Percentiles rank a stretch among this genome's conserved stretches.
Evolutionary conservation across 2,113 vertebrate species (phyloP).

Genomic region (Nesoenas mayeri): DNA sequence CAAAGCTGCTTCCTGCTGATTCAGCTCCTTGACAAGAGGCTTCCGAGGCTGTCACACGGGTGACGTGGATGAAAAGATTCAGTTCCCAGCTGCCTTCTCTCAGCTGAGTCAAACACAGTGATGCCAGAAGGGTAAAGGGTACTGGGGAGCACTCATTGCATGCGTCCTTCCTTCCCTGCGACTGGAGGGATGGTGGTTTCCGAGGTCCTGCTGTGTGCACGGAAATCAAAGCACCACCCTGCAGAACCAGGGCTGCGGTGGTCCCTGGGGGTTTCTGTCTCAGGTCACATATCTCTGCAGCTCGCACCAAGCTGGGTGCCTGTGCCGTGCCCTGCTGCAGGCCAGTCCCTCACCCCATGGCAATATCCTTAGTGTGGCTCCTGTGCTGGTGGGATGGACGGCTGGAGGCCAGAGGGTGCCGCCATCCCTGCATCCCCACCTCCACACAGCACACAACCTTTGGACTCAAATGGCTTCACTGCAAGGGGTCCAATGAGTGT

Average conservation of each 20-base stretch:
- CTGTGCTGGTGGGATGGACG: neutral
- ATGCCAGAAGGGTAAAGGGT: neutral
- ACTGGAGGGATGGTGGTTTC: rapidly evolving
- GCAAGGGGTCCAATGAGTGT: neutral
- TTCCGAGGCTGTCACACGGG: neutral
- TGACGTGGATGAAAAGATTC: rapidly evolving
- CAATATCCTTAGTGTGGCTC: neutral
- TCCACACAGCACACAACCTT: neutral
- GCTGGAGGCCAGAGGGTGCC: neutral
- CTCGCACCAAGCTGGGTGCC: neutral
- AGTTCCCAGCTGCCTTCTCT: neutral
- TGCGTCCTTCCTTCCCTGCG: rapidly evolving
- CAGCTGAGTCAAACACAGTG: neutral
- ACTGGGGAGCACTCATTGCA: neutral
- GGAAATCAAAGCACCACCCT: neutral
- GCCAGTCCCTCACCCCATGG: neutral
- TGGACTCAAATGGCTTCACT: neutral
- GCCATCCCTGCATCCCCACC: neutral
- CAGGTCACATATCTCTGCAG: neutral
- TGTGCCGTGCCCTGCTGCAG: rapidly evolving
- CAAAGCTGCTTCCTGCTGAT: neutral
- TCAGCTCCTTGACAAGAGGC: neutral
- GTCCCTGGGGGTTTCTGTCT: neutral
- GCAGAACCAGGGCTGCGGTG: rapidly evolving
- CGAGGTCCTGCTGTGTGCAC: neutral